Percentiles rank a stretch among this genome's conserved stretches.
These are phyloP conservation scores for Dynastes maya DNA, from an alignment of 2,888 invertebrate species.

Conservation along the genomic window DNA sequence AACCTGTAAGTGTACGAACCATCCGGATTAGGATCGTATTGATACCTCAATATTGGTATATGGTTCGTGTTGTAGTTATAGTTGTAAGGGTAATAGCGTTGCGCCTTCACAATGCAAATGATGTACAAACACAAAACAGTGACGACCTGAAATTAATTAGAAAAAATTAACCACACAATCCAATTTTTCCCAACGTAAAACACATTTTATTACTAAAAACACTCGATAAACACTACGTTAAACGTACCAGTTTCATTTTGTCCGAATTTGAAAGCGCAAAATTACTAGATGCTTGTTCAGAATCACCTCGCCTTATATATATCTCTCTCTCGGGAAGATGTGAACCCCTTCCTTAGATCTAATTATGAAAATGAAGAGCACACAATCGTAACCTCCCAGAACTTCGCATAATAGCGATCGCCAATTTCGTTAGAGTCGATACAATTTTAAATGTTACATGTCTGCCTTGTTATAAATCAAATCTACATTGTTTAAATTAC, in stretches of 20 bases:
- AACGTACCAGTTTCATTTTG: constrained; percentile 51
- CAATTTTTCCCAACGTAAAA: background rate
- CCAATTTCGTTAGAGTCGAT: constrained; percentile 23
- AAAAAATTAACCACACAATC: constrained; percentile 9
- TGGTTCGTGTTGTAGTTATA: constrained; percentile 59
- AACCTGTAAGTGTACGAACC: constrained; percentile 73
- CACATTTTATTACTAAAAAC: background rate
- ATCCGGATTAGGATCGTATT: constrained; percentile 70
- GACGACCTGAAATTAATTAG: constrained; percentile 40
- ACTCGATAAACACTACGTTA: background rate
- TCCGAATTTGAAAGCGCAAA: constrained; percentile 23
- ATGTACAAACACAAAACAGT: constrained; percentile 40
- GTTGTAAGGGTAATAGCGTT: constrained; percentile 47
- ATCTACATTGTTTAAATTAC: constrained; percentile 26
- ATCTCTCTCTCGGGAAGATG: constrained; percentile 16
- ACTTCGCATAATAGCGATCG: constrained; percentile 19
- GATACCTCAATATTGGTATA: constrained; percentile 72
- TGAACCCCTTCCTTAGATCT: constrained; percentile 30
- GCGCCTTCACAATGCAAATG: constrained; percentile 38
- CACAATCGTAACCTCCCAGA: constrained; percentile 39
- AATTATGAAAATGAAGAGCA: constrained; percentile 49
- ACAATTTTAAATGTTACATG: constrained; percentile 29
- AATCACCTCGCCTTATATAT: constrained; percentile 41
- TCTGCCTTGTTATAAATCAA: constrained; percentile 23
- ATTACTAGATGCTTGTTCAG: constrained; percentile 12